These are phyloP conservation scores for Galemys pyrenaicus DNA, from an alignment of 2,113 vertebrate species.

Conservation along the genomic window DNA sequence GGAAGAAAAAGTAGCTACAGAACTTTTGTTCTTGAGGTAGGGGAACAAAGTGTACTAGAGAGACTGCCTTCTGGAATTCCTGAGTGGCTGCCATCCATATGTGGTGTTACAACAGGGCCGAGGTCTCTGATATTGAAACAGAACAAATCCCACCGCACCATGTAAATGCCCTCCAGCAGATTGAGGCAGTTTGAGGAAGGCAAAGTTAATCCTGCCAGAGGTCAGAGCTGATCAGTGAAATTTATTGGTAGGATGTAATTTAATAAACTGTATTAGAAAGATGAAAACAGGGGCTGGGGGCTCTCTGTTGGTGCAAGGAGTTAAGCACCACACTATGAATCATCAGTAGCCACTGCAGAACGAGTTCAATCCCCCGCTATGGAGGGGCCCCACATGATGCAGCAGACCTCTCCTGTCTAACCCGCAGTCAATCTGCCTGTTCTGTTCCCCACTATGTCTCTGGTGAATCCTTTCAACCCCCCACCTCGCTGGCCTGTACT, in stretches of 20 bases:
- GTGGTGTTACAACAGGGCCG: constrained; percentile 34
- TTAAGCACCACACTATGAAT: no score
- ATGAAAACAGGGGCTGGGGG: constrained; percentile 25
- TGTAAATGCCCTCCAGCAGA: constrained; percentile 48
- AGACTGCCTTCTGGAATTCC: constrained; percentile 32
- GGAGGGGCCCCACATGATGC: no score
- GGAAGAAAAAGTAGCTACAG: background rate
- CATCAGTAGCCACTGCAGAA: no score
- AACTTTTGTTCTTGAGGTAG: background rate
- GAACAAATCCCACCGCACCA: constrained; percentile 18
- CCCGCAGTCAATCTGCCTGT: no score
- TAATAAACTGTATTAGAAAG: background rate
- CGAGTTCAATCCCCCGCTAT: no score
- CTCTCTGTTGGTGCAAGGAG: no score
- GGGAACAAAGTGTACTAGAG: background rate
- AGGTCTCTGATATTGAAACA: constrained; percentile 2
- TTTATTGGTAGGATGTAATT: constrained; percentile 48
- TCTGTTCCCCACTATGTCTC: no score
- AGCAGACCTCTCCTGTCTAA: no score
- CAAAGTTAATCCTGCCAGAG: background rate
- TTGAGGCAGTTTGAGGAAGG: constrained; percentile 27
- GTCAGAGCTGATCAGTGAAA: constrained; percentile 42
- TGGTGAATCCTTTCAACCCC: no score
- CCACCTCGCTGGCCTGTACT: no score
- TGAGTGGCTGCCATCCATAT: constrained; percentile 25